These are phyloP conservation scores for Neopelma chrysocephalum DNA, from an alignment of 2,797 vertebrate species.

Conservation along the genomic window DNA sequence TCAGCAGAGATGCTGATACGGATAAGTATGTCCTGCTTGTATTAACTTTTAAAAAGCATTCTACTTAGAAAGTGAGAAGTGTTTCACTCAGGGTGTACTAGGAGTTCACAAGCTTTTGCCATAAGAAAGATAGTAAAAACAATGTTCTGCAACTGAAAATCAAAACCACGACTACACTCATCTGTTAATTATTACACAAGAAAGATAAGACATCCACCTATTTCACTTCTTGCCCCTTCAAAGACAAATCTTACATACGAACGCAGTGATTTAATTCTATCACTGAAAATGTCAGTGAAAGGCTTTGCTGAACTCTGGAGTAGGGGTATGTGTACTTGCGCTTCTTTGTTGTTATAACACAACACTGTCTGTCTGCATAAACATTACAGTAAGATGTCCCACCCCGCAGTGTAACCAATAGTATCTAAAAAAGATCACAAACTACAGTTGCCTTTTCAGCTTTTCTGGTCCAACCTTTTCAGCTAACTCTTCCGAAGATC, in stretches of 20 bases:
- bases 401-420: neutral
- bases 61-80: neutral
- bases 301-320: neutral
- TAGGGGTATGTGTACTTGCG: rapidly evolving
- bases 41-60: neutral
- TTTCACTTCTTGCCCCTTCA: neutral
- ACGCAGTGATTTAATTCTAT: neutral
- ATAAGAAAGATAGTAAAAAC: neutral
- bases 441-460: neutral
- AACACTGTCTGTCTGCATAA: neutral
- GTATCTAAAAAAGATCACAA: neutral
- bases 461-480: neutral
- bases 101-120: neutral
- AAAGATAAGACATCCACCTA: neutral
- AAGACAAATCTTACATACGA: neutral
- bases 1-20: neutral
- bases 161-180: neutral
- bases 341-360: neutral
- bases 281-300: neutral
- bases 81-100: neutral
- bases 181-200: slow-evolving; percentile 31
- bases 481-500: neutral
- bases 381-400: neutral
- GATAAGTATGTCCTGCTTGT: neutral
- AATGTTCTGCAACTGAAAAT: neutral